Evolutionary conservation across 1,140 invertebrate species (phyloP).

Genomic region (Calycopis cecrops): DNA sequence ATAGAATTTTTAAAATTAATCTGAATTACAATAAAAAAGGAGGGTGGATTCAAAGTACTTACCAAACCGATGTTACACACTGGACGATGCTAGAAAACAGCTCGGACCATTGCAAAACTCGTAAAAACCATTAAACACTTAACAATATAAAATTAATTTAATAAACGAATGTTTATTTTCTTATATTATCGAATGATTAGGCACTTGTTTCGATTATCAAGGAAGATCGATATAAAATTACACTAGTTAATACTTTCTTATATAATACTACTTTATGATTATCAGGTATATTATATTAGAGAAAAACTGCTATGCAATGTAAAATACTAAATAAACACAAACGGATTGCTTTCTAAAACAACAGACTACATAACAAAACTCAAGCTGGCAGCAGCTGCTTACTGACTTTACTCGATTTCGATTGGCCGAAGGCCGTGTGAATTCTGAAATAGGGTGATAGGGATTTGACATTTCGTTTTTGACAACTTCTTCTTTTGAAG

Average conservation of each 20-base stretch:
- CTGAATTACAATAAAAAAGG: neutral
- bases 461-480: constrained; percentile 1
- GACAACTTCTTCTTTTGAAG: neutral
- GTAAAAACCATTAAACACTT: constrained; percentile 51
- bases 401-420: constrained; percentile 29
- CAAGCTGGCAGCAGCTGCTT: constrained; percentile 15
- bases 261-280: constrained; percentile 1
- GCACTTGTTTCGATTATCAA: constrained; percentile 58
- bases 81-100: constrained; percentile 71
- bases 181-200: constrained; percentile 40
- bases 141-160: constrained; percentile 38
- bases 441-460: neutral
- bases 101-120: constrained; percentile 61
- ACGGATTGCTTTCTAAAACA: constrained; percentile 26
- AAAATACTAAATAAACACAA: constrained; percentile 2
- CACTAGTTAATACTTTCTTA: neutral
- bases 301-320: constrained; percentile 7
- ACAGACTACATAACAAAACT: constrained; percentile 18
- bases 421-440: constrained; percentile 20
- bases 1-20: too few relatives aligned
- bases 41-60: constrained; percentile 30
- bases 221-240: constrained; percentile 12
- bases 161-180: constrained; percentile 45
- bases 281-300: constrained; percentile 6
- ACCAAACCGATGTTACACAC: constrained; percentile 61